Evolutionary conservation across 2,888 invertebrate genomes (phyloP).

Genomic region (Seira musarum): DNA sequence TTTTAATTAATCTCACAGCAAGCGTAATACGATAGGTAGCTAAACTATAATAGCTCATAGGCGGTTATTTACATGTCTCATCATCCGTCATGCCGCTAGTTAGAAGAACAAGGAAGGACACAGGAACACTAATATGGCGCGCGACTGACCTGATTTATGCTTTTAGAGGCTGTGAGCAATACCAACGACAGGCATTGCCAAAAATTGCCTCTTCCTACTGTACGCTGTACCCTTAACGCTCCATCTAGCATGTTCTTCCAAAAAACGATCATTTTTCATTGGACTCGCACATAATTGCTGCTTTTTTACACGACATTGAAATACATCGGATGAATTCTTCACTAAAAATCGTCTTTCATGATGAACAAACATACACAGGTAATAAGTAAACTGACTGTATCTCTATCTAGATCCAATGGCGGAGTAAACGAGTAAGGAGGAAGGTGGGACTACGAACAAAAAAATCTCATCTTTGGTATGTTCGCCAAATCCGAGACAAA

Average conservation of each 20-base stretch:
- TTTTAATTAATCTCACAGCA: neutral
- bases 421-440: no score
- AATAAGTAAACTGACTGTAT: no score
- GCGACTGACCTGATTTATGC: conserved; percentile 44
- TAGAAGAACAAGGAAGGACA: conserved; percentile 42
- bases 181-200: conserved; percentile 1
- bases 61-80: neutral
- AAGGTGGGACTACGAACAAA: no score
- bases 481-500: no score
- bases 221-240: neutral
- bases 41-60: neutral
- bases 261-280: no score
- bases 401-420: no score
- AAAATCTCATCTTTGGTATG: no score
- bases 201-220: neutral
- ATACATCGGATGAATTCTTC: no score
- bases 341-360: no score
- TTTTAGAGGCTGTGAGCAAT: conserved; percentile 35
- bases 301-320: conserved; percentile 5
- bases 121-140: conserved; percentile 33
- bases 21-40: neutral
- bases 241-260: no score
- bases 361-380: no score
- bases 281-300: neutral
- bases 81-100: neutral